Conservation (phyloP, 2,888 invertebrate species). For the Temnothorax unifasciatus region DNA sequence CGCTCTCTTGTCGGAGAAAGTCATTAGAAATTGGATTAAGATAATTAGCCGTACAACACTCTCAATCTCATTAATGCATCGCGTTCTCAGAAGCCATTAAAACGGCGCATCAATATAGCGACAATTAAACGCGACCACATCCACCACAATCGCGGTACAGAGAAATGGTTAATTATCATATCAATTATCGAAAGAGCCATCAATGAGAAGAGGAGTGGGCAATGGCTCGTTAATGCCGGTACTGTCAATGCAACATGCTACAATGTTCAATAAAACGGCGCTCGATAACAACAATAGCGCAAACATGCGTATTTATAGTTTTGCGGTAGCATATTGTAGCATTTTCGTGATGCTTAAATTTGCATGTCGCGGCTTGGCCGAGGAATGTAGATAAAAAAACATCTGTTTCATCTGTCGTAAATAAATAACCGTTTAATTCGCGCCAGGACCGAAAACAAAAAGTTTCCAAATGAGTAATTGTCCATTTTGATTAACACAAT, state of each 20-base stretch:
- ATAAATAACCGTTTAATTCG: slow-evolving; percentile 47
- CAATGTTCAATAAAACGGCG: slow-evolving; percentile 43
- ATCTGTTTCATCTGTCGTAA: slow-evolving; percentile 24
- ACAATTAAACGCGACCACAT: slow-evolving; percentile 41
- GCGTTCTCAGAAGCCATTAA: slow-evolving; percentile 48
- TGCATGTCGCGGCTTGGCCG: slow-evolving; percentile 26
- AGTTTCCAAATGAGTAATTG: neutral
- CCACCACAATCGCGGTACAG: slow-evolving; percentile 27
- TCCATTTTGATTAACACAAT: neutral
- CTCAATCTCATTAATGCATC: slow-evolving; percentile 42
- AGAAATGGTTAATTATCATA: slow-evolving; percentile 57
- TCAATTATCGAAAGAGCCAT: slow-evolving; percentile 55
- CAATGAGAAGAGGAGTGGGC: slow-evolving; percentile 9
- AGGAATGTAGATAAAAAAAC: slow-evolving; percentile 42
- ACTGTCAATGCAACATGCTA: slow-evolving; percentile 45
- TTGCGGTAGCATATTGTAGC: neutral
- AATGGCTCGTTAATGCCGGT: slow-evolving; percentile 37
- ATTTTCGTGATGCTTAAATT: slow-evolving; percentile 41
- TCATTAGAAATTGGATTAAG: slow-evolving; percentile 11
- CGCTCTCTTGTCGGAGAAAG: neutral
- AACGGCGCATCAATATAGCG: slow-evolving; percentile 28
- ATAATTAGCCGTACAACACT: slow-evolving; percentile 27
- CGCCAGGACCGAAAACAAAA: neutral
- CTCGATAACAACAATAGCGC: slow-evolving; percentile 29
- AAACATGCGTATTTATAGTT: slow-evolving; percentile 40